Evolutionary conservation across 2,797 vertebrate species (phyloP).

Genomic region (Phoxinus dragarum): DNA sequence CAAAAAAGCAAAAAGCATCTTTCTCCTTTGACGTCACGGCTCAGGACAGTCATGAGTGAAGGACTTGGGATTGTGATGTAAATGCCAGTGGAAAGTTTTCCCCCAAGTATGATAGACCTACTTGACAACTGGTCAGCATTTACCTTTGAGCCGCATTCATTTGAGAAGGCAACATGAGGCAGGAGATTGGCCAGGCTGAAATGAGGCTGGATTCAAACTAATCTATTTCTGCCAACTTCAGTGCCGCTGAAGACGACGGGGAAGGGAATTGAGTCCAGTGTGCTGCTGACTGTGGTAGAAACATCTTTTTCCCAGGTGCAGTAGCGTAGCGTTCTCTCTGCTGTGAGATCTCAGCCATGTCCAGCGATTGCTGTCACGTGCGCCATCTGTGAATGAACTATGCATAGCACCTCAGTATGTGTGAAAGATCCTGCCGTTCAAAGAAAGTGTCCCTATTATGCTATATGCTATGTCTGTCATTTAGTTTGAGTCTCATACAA

Average conservation of each 20-base stretch:
- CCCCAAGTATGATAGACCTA: not conserved
- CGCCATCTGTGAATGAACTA: conserved; percentile 31
- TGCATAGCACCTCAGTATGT: not conserved
- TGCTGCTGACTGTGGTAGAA: conserved; percentile 29
- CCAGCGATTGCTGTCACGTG: conserved; percentile 15
- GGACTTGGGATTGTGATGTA: not conserved
- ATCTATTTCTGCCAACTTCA: conserved; percentile 27
- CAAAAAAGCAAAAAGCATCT: too few species aligned
- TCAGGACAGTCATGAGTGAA: not conserved
- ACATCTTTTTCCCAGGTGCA: conserved; percentile 19
- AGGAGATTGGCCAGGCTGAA: not conserved
- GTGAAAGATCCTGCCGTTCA: conserved; percentile 2
- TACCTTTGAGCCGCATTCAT: not conserved
- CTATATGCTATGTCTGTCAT: not conserved
- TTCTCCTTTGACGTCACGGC: not conserved
- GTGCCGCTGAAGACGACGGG: not conserved
- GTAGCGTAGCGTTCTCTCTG: not conserved
- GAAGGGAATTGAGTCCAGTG: not conserved
- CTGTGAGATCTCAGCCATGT: conserved; percentile 10
- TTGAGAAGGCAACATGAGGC: not conserved
- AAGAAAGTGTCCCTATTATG: not conserved
- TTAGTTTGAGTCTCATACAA: not conserved
- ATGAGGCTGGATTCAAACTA: conserved; percentile 10
- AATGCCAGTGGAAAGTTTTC: not conserved
- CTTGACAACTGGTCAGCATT: not conserved